Base-by-base conservation (phyloP, 2,797 vertebrate species). In the Semaprochilodus insignis region DNA sequence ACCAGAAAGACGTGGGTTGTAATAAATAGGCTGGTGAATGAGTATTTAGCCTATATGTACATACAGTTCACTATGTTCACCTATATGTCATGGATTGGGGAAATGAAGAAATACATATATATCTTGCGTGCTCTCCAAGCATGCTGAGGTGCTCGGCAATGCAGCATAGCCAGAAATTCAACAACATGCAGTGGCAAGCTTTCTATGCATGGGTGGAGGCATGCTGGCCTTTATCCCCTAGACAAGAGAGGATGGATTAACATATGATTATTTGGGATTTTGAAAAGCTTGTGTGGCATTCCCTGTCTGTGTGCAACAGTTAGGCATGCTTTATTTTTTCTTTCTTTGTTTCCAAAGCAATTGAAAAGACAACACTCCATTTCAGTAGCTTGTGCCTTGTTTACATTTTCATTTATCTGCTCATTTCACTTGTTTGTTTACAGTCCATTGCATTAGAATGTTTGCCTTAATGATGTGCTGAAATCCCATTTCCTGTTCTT, bases 401-500 rank as follows among this genome's bases (percentile, higher is more conserved):
- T 81, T 74, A 82, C n/a, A 23, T 78, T 63, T 78, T 69, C 1
- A 27, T 69, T 77, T 65, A 79, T 82, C 77, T 75, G 62, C 71
- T 54, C 55, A 25, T 66, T 80, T 82, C 66, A 51, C 36, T 19
- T 85, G 69, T 88, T 89, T 91, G 85, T 91, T 89, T 91, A 60
- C 75, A 74, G 34, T 59, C 6, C 69, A 71, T 82, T 85, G 57
- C 63, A 81, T 81, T 70, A 78, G 77, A 63, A 81, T 48, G 19
- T 78, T 54, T 86, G 82, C 85, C n/a, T 63, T 82, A 78, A 66
- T 44, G 25, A 85, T 73, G 19, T 65, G 57, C 76, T 65, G 27
- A 86, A 74, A 51, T 65, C 78, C 14, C 63, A 80, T 89, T 91
- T 90, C 90, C 89, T 69, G 31, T 76, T 65, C 17, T 62, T 69